Conservation (phyloP, 1,140 invertebrate species). For the Argopecten irradians region DNA sequence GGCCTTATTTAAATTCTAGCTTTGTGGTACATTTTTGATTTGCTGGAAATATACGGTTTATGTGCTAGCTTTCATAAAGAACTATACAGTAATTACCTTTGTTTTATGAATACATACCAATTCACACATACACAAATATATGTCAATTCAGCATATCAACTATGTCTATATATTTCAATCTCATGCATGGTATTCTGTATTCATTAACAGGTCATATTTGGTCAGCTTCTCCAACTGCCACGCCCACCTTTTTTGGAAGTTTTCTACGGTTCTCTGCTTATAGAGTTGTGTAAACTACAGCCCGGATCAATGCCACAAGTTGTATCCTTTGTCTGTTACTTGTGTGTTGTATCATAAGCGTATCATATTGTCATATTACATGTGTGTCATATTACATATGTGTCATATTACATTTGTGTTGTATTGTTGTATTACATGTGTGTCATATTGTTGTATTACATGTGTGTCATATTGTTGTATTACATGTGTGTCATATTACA, state of each 20-base stretch:
- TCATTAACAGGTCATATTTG: constrained; percentile 86
- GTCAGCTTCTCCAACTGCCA: constrained; percentile 95
- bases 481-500: no score
- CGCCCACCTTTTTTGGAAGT: constrained; percentile 91
- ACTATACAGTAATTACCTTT: no score
- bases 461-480: no score
- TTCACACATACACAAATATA: no score
- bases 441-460: no score
- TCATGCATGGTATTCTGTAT: not conserved
- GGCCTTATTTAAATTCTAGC: not conserved
- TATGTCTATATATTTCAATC: no score
- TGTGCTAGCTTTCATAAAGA: no score
- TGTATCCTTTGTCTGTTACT: constrained; percentile 71
- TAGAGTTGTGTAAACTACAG: constrained; percentile 98
- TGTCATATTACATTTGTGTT: no score
- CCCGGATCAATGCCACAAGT: constrained; percentile 98
- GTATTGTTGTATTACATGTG: no score
- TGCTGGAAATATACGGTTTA: not conserved
- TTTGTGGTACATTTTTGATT: not conserved
- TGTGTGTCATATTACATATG: no score
- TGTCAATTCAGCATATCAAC: no score
- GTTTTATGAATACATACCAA: no score
- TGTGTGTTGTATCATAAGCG: not conserved
- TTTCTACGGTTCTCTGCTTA: constrained; percentile 95
- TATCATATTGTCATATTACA: not conserved